These are phyloP conservation scores for Meloidogyne hapla DNA, from an alignment of 1,140 invertebrate species.

Conservation along the genomic window DNA sequence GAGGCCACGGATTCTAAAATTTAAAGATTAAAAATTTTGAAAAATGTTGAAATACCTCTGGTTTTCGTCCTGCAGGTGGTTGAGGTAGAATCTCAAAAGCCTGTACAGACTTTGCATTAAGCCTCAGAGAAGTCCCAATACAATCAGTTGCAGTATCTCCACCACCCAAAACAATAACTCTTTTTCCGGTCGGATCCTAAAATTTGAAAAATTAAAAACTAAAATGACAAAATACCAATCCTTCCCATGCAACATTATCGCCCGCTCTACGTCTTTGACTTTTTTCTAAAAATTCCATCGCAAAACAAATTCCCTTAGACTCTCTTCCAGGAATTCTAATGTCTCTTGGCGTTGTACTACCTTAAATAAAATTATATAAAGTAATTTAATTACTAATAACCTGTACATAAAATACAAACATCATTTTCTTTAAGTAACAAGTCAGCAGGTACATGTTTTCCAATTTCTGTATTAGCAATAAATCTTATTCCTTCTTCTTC, in stretches of 20 bases:
- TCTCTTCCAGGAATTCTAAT: slow-evolving; percentile 74
- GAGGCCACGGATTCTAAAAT: slow-evolving; percentile 81
- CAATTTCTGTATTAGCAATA: slow-evolving; percentile 83
- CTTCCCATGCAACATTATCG: slow-evolving; percentile 67
- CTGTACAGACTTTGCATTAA: slow-evolving; percentile 91
- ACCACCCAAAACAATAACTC: slow-evolving; percentile 94
- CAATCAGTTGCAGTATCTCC: slow-evolving; percentile 99
- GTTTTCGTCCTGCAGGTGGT: slow-evolving; percentile 76
- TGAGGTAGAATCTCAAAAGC: slow-evolving; percentile 95
- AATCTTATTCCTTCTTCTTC: slow-evolving; percentile 86
- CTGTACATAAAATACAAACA: slow-evolving; percentile 81
- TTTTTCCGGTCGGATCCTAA: slow-evolving; percentile 86
- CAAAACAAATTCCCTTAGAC: slow-evolving; percentile 86
- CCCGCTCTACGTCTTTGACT: slow-evolving; percentile 95
- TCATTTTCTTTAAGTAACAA: slow-evolving; percentile 76
- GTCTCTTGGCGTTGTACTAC: slow-evolving; percentile 93
- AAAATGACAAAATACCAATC: no score
- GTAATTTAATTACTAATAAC: neutral
- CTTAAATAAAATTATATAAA: slow-evolving; percentile 63
- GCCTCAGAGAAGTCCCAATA: slow-evolving; percentile 91
- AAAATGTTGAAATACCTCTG: slow-evolving; percentile 68
- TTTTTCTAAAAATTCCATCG: slow-evolving; percentile 92
- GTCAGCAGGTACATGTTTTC: slow-evolving; percentile 81
- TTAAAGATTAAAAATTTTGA: neutral
- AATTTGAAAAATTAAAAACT: no score